Conservation (phyloP, 2,888 invertebrate species). For the Dryobota labecula region DNA sequence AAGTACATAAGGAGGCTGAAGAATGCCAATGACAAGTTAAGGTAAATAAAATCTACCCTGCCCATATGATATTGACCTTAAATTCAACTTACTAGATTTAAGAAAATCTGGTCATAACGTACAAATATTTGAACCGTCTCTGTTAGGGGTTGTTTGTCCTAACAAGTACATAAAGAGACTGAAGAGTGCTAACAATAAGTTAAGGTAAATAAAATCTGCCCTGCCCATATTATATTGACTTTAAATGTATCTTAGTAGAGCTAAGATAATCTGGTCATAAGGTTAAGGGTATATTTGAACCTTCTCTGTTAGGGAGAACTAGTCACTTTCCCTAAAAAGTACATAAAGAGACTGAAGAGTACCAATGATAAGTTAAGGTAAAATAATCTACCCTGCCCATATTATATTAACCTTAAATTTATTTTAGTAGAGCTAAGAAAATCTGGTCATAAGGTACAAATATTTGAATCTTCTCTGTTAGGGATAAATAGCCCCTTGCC, state of each 20-base stretch:
- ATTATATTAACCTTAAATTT: no score
- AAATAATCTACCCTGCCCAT: background rate
- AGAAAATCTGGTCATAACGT: no score
- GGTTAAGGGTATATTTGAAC: background rate
- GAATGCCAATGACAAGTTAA: constrained; percentile 90
- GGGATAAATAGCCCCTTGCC: background rate
- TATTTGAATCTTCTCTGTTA: background rate
- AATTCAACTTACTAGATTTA: no score
- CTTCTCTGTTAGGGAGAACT: background rate
- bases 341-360: constrained; percentile 94
- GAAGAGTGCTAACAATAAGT: constrained; percentile 91
- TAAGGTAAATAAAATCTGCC: constrained; percentile 86
- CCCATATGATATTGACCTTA: no score
- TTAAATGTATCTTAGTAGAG: background rate
- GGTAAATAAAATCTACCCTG: constrained; percentile 80
- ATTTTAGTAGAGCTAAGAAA: constrained; percentile 1
- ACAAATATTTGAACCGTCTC: no score
- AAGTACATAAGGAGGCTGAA: constrained; percentile 97
- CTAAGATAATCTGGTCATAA: background rate
- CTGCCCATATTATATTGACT: no score
- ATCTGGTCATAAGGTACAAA: background rate
- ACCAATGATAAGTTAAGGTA: constrained; percentile 92
- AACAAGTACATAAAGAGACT: constrained; percentile 92
- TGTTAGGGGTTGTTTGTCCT: no score
- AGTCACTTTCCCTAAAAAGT: background rate